Conservation (phyloP, 1,140 invertebrate genomes). For the Diploscapter pachys region DNA sequence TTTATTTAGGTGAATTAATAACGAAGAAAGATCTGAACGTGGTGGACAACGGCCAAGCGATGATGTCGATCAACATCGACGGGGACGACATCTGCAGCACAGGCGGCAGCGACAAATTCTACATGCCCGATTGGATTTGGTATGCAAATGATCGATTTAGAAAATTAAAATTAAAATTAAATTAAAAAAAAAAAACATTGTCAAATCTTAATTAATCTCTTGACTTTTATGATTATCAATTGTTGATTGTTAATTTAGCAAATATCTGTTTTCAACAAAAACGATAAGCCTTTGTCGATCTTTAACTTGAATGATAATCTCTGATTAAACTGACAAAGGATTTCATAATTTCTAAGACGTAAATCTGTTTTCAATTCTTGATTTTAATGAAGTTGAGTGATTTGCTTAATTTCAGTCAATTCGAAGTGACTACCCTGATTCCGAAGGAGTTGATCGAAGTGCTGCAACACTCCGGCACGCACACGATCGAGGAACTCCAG, state of each 20-base stretch:
- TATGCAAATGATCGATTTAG: not conserved
- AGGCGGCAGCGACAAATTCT: constrained; percentile 25
- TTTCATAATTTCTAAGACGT: no score
- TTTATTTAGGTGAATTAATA: not conserved
- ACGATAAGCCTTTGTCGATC: not conserved
- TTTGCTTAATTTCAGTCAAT: constrained; percentile 9
- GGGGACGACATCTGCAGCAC: constrained; percentile 22
- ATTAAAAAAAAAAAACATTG: no score
- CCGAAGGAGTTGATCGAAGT: constrained; percentile 15
- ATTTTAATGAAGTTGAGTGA: no score
- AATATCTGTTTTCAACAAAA: no score
- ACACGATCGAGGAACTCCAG: constrained; percentile 28
- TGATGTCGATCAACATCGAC: constrained; percentile 15
- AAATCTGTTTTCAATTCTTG: no score
- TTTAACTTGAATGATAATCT: not conserved
- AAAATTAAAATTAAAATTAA: no score
- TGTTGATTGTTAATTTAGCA: no score
- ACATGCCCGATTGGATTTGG: constrained; percentile 26
- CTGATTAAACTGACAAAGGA: not conserved
- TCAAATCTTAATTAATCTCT: no score
- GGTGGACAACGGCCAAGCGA: constrained; percentile 10
- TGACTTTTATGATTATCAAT: no score
- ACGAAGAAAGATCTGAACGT: constrained; percentile 16
- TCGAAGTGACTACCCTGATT: constrained; percentile 20
- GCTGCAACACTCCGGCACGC: constrained; percentile 13